Evolutionary conservation across 2,888 invertebrate genomes (phyloP).

Genomic region (Agelastica alni): DNA sequence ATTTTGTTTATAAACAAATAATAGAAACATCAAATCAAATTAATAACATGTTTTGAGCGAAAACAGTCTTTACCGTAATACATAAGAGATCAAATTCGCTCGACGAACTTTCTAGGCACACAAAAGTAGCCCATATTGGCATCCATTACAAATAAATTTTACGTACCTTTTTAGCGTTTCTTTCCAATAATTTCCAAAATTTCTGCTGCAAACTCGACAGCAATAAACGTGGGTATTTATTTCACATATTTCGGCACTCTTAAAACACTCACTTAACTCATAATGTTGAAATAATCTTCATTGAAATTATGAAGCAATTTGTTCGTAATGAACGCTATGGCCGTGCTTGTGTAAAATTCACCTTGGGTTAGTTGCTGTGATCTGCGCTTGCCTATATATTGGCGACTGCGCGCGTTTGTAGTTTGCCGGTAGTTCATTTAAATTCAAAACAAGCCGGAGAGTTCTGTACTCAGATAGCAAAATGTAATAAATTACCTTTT

Average conservation of each 20-base stretch:
- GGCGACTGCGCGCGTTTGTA: not conserved
- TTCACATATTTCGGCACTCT: slow-evolving; percentile 24
- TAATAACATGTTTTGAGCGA: slow-evolving; percentile 45
- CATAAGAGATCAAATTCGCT: slow-evolving; percentile 56
- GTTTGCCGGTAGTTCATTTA: slow-evolving; percentile 13
- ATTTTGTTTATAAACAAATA: slow-evolving; percentile 44
- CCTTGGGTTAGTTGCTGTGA: slow-evolving; percentile 7
- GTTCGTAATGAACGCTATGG: slow-evolving; percentile 41
- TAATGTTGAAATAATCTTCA: slow-evolving; percentile 24
- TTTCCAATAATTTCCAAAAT: slow-evolving; percentile 1
- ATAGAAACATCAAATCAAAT: slow-evolving; percentile 33
- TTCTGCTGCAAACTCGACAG: slow-evolving; percentile 5
- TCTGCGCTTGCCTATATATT: slow-evolving; percentile 18
- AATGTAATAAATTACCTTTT: too few species aligned
- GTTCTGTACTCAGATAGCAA: too few species aligned
- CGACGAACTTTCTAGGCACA: slow-evolving; percentile 46
- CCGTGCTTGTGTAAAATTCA: slow-evolving; percentile 28
- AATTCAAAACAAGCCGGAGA: slow-evolving; percentile 14
- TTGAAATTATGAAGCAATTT: slow-evolving; percentile 35
- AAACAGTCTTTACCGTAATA: slow-evolving; percentile 54
- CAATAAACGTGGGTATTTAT: slow-evolving; percentile 1
- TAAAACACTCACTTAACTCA: slow-evolving; percentile 24
- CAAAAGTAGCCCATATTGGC: slow-evolving; percentile 57
- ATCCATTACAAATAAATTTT: slow-evolving; percentile 49
- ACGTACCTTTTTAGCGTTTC: slow-evolving; percentile 47